These are phyloP conservation scores for Aphelocoma coerulescens DNA, from an alignment of 2,113 vertebrate genomes.

Conservation along the genomic window DNA sequence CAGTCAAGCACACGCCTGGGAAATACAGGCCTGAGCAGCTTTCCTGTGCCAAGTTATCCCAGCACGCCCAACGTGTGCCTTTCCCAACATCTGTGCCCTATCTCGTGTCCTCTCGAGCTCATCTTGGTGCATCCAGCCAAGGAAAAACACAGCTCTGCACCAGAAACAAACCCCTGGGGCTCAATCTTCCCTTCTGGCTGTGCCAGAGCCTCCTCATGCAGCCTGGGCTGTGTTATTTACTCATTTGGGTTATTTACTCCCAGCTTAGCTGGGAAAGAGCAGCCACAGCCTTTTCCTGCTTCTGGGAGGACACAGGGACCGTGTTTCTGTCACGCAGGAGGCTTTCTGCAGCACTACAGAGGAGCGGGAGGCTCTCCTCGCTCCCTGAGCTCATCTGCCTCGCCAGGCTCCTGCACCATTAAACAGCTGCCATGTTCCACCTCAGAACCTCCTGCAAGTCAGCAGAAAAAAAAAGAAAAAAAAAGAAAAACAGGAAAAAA, in stretches of 20 bases:
- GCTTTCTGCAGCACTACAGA: neutral
- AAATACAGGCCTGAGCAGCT: neutral
- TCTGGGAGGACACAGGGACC: neutral
- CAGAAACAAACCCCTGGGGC: neutral
- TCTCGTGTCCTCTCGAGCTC: neutral
- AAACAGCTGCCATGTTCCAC: slow-evolving; percentile 16
- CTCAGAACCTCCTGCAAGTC: slow-evolving; percentile 13
- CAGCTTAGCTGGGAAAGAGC: neutral
- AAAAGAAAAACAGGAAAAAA: neutral
- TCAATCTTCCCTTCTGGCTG: neutral
- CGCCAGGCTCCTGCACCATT: neutral
- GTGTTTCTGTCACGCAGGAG: accelerated
- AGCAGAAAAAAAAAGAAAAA: neutral
- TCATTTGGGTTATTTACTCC: neutral
- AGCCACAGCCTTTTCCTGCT: neutral
- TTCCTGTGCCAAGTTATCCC: neutral
- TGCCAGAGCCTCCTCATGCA: neutral
- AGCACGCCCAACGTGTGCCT: accelerated
- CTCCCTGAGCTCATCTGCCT: neutral
- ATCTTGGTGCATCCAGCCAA: neutral
- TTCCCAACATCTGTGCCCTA: neutral
- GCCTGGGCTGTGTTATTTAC: neutral
- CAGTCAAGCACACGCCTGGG: accelerated
- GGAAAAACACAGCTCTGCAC: neutral
- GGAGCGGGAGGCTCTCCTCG: neutral